Base-by-base conservation (phyloP, 2,797 vertebrate species). In the Synanceia verrucosa region DNA sequence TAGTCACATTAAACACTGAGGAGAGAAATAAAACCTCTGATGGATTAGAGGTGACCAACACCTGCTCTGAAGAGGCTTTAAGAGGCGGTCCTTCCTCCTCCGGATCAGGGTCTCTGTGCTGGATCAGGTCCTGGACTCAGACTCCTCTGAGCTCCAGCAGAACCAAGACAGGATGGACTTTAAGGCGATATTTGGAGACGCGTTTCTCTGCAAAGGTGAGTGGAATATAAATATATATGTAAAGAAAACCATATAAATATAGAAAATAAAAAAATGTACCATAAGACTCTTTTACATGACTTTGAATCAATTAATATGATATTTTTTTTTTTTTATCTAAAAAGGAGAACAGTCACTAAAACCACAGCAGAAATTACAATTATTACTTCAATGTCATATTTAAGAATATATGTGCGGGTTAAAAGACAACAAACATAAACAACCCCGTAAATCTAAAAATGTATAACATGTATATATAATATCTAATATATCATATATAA, bases 101-200 rank as follows among this genome's bases (percentile, higher is more conserved):
- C 76, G 72, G 18, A 48, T 19, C 41, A 21, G 8, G 51, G 16
- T 26, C 7, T 18, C 13, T 52, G 19, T 37, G 13, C 31, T 91
- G 89, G 77, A 87, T 69, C 71, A 89, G 52, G 88, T 90, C 61
- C 21, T 87, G 77, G 83, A 90, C 70, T 59, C 81, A 0, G 88
- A 89, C 37, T 66, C 88, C 26, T 28, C 81, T 71, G 12, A 53
- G 16, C 68, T 86, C 21, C 88, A 65, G 43, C 79, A 73, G 16
- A 79, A 80, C 64, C 83, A 76, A 52, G 79, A 88, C 19, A 4
- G 75, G 50, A 44, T 85, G 86, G 77, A 88, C 14, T 75, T 89
- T 5, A 88, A 83, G 10, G 28, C 21, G 6, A 24, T 91, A 8
- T 91, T 86, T 39, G 85, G 72, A 75, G 84, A 86, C 8, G 80